Evolutionary conservation across 2,797 vertebrate species (phyloP).

Genomic region (Crax fasciolata): DNA sequence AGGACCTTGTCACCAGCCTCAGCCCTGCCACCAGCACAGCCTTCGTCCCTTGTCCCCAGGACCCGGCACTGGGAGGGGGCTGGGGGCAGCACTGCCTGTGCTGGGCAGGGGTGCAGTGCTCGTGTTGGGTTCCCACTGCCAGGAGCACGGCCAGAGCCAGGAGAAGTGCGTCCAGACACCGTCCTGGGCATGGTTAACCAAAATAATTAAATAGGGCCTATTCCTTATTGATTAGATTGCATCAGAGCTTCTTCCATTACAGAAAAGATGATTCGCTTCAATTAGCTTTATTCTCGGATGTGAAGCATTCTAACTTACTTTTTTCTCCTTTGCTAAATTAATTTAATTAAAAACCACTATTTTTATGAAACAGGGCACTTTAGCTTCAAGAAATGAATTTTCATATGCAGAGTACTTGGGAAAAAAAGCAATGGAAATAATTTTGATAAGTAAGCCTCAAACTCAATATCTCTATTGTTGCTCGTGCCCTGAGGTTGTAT

Average conservation of each 20-base stretch:
- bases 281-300: constrained; percentile 42
- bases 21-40: background rate
- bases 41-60: too few relatives aligned
- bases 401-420: background rate
- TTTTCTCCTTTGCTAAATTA: constrained; percentile 42
- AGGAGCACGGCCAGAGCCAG: background rate
- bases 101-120: background rate
- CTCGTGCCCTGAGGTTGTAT: background rate
- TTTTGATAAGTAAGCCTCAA: constrained; percentile 38
- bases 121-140: accelerated
- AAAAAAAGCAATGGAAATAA: constrained; percentile 26
- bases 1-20: background rate
- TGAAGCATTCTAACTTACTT: background rate
- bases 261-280: background rate
- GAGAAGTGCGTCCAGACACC: background rate
- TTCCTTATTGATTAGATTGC: constrained; percentile 44
- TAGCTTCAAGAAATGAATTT: constrained; percentile 48
- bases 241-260: constrained; percentile 29
- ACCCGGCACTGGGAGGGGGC: too few relatives aligned
- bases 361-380: constrained; percentile 42
- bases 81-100: too few relatives aligned
- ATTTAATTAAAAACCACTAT: constrained; percentile 56
- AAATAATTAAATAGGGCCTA: background rate
- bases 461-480: constrained; percentile 38
- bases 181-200: background rate